Evolutionary conservation across 2,888 invertebrate genomes (phyloP).

Genomic region (Cryptophagus acutangulus): DNA sequence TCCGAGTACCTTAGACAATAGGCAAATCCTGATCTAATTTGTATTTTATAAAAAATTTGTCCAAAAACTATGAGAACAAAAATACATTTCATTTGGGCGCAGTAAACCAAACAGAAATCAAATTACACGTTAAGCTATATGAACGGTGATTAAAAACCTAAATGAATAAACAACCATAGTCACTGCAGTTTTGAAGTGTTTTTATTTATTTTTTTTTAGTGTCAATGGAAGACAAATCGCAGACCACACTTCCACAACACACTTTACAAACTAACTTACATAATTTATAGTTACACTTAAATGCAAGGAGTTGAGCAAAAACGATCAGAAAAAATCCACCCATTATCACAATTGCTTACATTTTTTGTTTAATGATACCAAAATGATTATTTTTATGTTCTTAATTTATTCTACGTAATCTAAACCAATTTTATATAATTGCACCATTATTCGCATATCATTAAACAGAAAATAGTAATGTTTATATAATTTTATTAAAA

Average conservation of each 20-base stretch:
- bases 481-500: too few species aligned
- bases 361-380: not conserved
- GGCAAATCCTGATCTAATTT: too few species aligned
- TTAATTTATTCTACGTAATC: not conserved
- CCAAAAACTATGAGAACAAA: not conserved
- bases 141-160: not conserved
- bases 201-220: slow-evolving; percentile 41
- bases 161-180: not conserved
- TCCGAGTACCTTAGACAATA: too few species aligned
- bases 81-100: slow-evolving; percentile 1
- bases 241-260: slow-evolving; percentile 39
- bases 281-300: slow-evolving; percentile 28
- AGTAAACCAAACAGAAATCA: too few species aligned
- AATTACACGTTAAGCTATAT: too few species aligned
- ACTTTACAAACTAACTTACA: slow-evolving; percentile 17
- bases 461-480: too few species aligned
- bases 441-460: too few species aligned
- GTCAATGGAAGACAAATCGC: slow-evolving; percentile 44
- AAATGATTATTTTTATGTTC: too few species aligned
- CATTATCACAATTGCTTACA: slow-evolving; percentile 34
- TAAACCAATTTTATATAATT: slow-evolving; percentile 24
- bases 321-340: slow-evolving; percentile 27
- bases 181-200: slow-evolving; percentile 24
- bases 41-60: too few species aligned
- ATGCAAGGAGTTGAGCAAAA: slow-evolving; percentile 38